Evolutionary conservation across 92 coral and sea anemone genomes (phyloP).

Genomic region (Meandrina meandrites): DNA sequence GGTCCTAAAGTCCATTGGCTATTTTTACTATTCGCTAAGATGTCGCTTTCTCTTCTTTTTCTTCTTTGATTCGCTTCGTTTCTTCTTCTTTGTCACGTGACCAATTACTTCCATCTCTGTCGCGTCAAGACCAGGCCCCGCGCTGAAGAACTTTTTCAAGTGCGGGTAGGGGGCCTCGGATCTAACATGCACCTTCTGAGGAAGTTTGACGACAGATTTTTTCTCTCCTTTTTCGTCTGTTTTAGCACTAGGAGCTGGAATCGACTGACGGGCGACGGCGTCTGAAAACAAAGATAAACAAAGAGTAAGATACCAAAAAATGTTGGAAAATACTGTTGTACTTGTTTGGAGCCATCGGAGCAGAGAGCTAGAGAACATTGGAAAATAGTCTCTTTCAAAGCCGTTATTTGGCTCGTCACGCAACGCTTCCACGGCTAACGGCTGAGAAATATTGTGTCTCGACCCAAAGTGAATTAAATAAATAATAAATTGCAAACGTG

Average conservation of each 20-base stretch:
- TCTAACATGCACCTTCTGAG: conserved; percentile 38
- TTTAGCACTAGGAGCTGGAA: conserved; percentile 13
- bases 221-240: conserved; percentile 23
- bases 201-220: conserved; percentile 29
- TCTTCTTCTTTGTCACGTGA: conserved; percentile 72
- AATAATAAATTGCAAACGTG: too few species aligned
- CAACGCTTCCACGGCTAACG: too few species aligned
- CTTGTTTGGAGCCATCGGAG: background rate
- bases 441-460: too few species aligned
- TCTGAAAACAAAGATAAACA: background rate
- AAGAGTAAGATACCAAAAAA: background rate
- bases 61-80: conserved; percentile 44
- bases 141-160: conserved; percentile 58
- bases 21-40: conserved; percentile 14
- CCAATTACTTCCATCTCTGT: conserved; percentile 86
- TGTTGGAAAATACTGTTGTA: too few species aligned
- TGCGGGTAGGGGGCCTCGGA: conserved; percentile 54
- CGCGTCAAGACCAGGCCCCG: conserved; percentile 77
- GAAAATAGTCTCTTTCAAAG: too few species aligned
- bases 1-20: background rate
- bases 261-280: conserved; percentile 42
- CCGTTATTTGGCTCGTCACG: too few species aligned
- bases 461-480: too few species aligned
- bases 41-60: conserved; percentile 47
- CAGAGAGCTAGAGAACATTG: background rate